These are phyloP conservation scores for Ptychobarbus kaznakovi DNA, from an alignment of 2,797 vertebrate species.

Conservation along the genomic window DNA sequence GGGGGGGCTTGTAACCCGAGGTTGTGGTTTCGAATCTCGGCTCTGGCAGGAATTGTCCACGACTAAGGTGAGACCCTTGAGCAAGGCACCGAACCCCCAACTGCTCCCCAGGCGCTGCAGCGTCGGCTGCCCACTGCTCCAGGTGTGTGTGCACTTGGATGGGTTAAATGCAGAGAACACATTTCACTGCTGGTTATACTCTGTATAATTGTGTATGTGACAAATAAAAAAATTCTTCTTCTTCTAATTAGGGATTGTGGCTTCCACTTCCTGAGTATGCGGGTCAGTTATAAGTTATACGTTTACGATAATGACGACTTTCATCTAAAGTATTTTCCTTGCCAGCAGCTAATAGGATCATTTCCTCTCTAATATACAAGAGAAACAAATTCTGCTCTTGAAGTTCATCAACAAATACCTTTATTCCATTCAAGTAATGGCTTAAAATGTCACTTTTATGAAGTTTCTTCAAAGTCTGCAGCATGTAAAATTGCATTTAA, in stretches of 20 bases:
- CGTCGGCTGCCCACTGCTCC: no score
- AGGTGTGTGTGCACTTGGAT: no score
- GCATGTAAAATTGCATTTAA: background rate
- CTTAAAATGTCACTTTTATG: background rate
- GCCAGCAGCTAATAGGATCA: background rate
- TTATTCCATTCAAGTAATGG: background rate
- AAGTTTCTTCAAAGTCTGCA: background rate
- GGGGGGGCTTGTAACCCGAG: no score
- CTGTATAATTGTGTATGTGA: no score
- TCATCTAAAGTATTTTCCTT: background rate
- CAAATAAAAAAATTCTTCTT: rapidly evolving
- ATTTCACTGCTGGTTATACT: no score
- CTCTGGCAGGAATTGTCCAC: no score
- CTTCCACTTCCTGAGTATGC: background rate
- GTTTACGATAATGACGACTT: constrained; percentile 32
- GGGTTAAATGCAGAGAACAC: no score
- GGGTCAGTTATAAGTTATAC: constrained; percentile 33
- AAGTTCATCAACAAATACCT: constrained; percentile 5
- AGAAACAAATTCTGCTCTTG: background rate
- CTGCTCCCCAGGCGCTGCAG: no score
- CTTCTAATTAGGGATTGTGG: background rate
- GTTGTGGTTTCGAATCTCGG: no score
- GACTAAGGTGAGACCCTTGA: no score
- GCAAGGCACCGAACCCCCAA: no score
- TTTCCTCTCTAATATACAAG: background rate